Conservation (phyloP, 2,888 invertebrate species). For the Callyntrura guangdongensis region DNA sequence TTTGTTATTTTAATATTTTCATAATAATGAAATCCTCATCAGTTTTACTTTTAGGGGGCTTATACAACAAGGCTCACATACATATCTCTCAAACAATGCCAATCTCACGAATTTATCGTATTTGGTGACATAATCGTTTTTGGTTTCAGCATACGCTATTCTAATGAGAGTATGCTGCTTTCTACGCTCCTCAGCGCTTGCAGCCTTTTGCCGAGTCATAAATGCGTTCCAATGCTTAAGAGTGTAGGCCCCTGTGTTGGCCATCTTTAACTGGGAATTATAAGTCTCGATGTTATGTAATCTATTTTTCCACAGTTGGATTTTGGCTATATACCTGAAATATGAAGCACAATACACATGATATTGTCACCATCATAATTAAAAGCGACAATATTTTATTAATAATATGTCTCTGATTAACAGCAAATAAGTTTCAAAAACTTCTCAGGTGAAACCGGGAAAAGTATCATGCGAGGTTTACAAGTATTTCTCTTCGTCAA, state of each 20-base stretch:
- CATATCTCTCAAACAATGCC: slow-evolving; percentile 63
- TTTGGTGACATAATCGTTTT: slow-evolving; percentile 64
- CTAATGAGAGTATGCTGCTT: slow-evolving; percentile 39
- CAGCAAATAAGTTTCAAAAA: no score
- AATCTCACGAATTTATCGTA: slow-evolving; percentile 64
- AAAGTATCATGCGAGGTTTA: no score
- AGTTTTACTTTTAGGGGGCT: no score
- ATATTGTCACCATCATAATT: no score
- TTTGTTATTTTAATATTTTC: neutral
- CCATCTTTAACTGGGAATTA: neutral
- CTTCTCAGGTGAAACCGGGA: no score
- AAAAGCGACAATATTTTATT: no score
- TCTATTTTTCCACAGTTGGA: slow-evolving; percentile 15
- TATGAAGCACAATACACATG: no score
- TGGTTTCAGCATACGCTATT: slow-evolving; percentile 61
- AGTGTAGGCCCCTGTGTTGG: slow-evolving; percentile 17
- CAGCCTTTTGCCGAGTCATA: slow-evolving; percentile 47
- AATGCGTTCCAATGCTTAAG: slow-evolving; percentile 59
- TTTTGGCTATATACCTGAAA: slow-evolving; percentile 23
- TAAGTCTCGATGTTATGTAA: slow-evolving; percentile 12
- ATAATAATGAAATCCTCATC: neutral
- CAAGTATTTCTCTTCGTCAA: no score
- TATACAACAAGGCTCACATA: neutral
- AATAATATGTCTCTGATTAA: no score
- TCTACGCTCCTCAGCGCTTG: neutral